A percentile compares a stretch with the other conserved stretches of the same genome.
Conservation (phyloP, 2,113 vertebrate genomes). For the Forbesichthys papilliferus region DNA sequence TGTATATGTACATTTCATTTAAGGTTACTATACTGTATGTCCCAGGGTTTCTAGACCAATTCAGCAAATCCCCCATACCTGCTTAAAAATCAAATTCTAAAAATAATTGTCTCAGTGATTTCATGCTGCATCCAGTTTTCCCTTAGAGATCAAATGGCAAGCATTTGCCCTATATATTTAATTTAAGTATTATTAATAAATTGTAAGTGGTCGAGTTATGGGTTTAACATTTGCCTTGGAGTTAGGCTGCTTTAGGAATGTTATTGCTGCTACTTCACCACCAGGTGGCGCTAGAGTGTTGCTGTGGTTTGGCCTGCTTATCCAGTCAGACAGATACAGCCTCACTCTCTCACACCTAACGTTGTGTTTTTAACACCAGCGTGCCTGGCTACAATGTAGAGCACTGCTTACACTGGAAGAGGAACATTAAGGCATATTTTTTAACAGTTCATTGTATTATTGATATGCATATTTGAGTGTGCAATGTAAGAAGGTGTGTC, state of each 20-base stretch:
- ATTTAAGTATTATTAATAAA: constrained; percentile 70
- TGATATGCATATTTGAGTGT: background rate
- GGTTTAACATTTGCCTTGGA: constrained; percentile 68
- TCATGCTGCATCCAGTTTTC: constrained; percentile 47
- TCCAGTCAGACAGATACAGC: constrained; percentile 27
- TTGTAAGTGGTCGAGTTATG: constrained; percentile 70
- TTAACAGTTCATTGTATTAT: background rate
- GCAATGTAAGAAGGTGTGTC: background rate
- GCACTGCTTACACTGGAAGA: too few relatives aligned
- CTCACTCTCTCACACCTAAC: constrained; percentile 46
- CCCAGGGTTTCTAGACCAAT: constrained; percentile 15
- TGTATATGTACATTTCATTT: too few relatives aligned
- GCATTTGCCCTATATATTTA: constrained; percentile 67
- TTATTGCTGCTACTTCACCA: constrained; percentile 20
- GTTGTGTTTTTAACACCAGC: constrained; percentile 50
- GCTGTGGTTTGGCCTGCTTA: background rate
- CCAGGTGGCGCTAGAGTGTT: constrained; percentile 72
- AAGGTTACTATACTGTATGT: background rate
- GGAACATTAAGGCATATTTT: constrained; percentile 24
- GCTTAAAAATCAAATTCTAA: constrained; percentile 11
- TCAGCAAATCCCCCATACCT: constrained; percentile 16
- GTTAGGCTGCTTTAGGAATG: constrained; percentile 29
- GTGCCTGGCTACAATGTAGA: constrained; percentile 40
- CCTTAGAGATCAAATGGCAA: constrained; percentile 70
- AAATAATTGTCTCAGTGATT: constrained; percentile 45